These are phyloP conservation scores for Drosophila pruinosa DNA, from an alignment of 1,140 invertebrate species.

Conservation along the genomic window DNA sequence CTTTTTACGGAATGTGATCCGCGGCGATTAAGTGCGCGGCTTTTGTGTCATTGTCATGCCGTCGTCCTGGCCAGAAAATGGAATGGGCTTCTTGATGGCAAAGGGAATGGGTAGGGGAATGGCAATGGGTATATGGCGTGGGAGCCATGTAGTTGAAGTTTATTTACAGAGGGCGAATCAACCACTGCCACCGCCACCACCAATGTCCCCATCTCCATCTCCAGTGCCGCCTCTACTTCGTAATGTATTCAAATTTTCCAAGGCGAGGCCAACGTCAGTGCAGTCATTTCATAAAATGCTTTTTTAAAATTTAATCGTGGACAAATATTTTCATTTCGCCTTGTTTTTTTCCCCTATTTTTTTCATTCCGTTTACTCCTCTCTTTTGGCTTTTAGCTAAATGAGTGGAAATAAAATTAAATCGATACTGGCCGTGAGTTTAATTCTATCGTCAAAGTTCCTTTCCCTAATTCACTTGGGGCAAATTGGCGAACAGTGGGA, in stretches of 20 bases:
- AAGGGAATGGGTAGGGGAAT: conserved; percentile 9
- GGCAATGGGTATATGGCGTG: neutral
- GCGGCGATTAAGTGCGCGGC: conserved; percentile 81
- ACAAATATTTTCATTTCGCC: conserved; percentile 79
- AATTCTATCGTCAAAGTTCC: conserved; percentile 69
- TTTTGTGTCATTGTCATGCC: conserved; percentile 82
- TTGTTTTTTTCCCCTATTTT: conserved; percentile 21
- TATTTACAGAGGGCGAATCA: conserved; percentile 58
- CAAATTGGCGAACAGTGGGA: conserved; percentile 41
- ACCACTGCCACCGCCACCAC: conserved; percentile 17
- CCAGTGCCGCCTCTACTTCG: conserved; percentile 15
- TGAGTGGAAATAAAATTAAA: conserved; percentile 82
- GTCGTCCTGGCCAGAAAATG: conserved; percentile 46
- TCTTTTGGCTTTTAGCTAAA: conserved; percentile 76
- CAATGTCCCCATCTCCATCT: neutral
- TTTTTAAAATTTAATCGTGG: conserved; percentile 77
- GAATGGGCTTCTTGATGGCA: conserved; percentile 22
- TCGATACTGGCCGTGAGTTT: conserved; percentile 69
- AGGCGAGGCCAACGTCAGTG: conserved; percentile 77
- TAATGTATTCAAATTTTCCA: conserved; percentile 81
- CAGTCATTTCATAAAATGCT: conserved; percentile 81
- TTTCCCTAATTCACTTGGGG: conserved; percentile 24
- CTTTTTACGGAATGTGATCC: conserved; percentile 82
- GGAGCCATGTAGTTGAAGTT: conserved; percentile 29
- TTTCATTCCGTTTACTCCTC: conserved; percentile 25